phyloP scores from a whole-genome alignment of 2,113 vertebrate species.

The Oenanthe melanoleuca region DNA sequence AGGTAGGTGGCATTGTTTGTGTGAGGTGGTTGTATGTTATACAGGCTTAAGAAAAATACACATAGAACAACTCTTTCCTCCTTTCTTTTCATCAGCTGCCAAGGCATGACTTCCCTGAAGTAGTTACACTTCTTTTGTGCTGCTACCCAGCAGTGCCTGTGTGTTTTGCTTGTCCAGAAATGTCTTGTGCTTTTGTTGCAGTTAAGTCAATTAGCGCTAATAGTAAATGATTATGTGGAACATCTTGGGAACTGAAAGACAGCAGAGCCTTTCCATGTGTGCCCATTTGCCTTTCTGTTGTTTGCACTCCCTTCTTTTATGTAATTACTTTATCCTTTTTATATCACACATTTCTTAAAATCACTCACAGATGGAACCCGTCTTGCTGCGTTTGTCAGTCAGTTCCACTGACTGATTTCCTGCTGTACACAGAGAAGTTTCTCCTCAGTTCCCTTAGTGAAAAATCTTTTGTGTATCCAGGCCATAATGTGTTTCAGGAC shows the following conservation, averaged over 20 bases:
- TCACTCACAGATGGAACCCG: background rate
- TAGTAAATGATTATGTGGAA: constrained; percentile 6
- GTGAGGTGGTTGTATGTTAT: background rate
- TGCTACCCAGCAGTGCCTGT: background rate
- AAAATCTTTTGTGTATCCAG: background rate
- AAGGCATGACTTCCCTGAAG: constrained; percentile 5
- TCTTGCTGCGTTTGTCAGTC: background rate
- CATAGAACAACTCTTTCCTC: background rate
- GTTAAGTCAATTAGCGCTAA: constrained; percentile 10
- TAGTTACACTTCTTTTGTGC: background rate
- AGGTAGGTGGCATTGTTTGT: background rate
- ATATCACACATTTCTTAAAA: background rate
- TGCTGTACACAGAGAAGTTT: background rate
- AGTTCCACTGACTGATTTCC: background rate
- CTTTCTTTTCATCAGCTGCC: constrained; percentile 10
- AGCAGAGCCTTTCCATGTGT: background rate
- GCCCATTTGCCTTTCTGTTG: background rate
- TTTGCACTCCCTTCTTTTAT: background rate
- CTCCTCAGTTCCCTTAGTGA: background rate
- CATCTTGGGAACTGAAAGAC: background rate
- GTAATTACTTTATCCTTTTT: background rate
- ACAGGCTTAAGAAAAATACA: background rate
- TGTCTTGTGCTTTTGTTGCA: constrained; percentile 13
- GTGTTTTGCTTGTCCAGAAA: constrained; percentile 9
- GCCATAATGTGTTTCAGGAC: background rate